phyloP scores from a whole-genome alignment of 2,113 vertebrate species.

The Cyphomyrus discorhynchus region DNA sequence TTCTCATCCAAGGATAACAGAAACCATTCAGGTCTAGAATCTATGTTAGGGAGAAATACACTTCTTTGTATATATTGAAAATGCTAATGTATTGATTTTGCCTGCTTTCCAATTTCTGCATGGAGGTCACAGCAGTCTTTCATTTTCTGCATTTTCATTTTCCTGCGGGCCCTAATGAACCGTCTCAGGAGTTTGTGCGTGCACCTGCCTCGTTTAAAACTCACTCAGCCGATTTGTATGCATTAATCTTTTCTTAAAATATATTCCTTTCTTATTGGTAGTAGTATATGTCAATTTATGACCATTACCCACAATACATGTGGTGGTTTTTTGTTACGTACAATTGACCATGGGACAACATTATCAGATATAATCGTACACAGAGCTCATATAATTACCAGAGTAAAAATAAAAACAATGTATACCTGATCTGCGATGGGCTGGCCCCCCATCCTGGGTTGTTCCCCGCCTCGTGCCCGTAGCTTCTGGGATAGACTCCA shows the following conservation, averaged over 20 bases:
- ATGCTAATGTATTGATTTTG: neutral
- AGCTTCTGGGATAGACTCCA: no score
- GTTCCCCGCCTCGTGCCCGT: no score
- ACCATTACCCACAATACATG: neutral
- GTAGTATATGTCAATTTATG: neutral
- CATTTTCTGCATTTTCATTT: neutral
- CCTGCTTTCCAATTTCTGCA: neutral
- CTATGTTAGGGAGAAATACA: neutral
- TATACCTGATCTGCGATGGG: neutral
- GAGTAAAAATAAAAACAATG: neutral
- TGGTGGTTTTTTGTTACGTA: neutral
- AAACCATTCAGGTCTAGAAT: neutral
- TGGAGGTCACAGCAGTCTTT: neutral
- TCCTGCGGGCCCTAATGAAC: neutral
- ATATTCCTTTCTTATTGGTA: neutral
- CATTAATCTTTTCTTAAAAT: neutral
- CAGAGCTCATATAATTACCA: neutral
- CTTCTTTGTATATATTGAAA: neutral
- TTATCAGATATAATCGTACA: neutral
- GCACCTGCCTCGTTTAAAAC: neutral
- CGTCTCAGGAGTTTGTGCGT: neutral
- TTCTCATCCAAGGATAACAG: slow-evolving; percentile 3
- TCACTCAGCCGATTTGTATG: neutral
- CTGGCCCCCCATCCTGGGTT: no score
- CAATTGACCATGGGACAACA: neutral